Evolutionary conservation across 2,113 vertebrate species (phyloP), one percentile per base, ranked within the genome.

Genomic region (human (Homo sapiens)): DNA sequence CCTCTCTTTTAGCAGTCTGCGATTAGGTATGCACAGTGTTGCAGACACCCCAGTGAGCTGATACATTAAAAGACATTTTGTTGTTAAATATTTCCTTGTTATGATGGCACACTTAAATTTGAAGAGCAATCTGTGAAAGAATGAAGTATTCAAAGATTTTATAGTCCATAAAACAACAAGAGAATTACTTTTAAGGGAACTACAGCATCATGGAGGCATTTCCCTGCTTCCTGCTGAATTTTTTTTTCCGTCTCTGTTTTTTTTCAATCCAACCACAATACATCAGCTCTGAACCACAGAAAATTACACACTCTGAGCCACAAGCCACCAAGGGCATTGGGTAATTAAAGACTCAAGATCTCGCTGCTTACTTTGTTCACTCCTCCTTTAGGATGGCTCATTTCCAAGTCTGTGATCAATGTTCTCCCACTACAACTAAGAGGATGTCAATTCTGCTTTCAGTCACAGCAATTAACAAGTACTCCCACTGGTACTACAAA

Each of bases 31-130:
- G 94, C 93, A 94, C 52, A 93, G 48, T 95, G 79, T 50, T 98
- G 57, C 83, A 97, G 94, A 91, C 73, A 89, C 92, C 20, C 89
- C 52, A 95, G 89, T 85, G 95, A 98, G 90, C 17, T 93, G 92
- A 90, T 97, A 95, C 94, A 98, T 97, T 98, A 97, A 97, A 97
- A 98, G 95, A 94, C 96, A 98, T 90, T 98, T 97, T 98, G 84
- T 95, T 98, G 90, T 94, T 98, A 98, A 98, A 98, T 98, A 98
- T 98, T 98, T 98, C 91, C 98, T 89, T 97, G 88, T 94, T 96
- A 97, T 93, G 89, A 97, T 55, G 48, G 97, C 83, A 95, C 94
- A 91, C 73, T 97, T 98, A 98, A 95, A 97, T 76, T 83, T 97
- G 97, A 98, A 97, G 96, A 98, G 81, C 89, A 97, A 97, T 96